Conservation (phyloP, 1,140 invertebrate species). For the Drosophila insularis region DNA sequence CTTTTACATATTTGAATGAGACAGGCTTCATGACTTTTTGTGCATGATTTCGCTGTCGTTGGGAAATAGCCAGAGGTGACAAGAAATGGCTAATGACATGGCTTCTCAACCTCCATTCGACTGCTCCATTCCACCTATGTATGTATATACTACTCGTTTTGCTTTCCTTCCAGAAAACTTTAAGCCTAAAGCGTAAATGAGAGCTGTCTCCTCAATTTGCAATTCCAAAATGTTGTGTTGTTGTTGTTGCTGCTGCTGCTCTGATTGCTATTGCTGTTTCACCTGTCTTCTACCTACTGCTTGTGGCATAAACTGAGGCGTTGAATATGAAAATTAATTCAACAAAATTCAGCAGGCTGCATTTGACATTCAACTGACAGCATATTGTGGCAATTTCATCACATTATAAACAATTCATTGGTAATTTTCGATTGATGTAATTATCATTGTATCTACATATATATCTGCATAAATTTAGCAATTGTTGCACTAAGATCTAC, state of each 20-base stretch:
- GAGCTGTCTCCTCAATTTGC: neutral
- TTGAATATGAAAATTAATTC: conserved; percentile 46
- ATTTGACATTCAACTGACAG: conserved; percentile 27
- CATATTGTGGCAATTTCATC: conserved; percentile 28
- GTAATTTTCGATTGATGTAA: conserved; percentile 15
- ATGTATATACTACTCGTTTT: neutral
- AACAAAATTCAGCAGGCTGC: conserved; percentile 15
- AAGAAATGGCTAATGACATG: neutral
- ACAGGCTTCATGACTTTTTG: conserved; percentile 27
- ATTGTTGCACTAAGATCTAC: neutral
- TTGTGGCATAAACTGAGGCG: conserved; percentile 22
- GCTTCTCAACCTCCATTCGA: neutral
- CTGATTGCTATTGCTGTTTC: conserved; percentile 18
- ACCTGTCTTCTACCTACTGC: conserved; percentile 10
- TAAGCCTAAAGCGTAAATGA: conserved; percentile 8
- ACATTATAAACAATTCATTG: conserved; percentile 44
- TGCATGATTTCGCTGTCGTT: conserved; percentile 47
- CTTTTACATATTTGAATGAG: conserved; percentile 4
- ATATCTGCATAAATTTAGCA: too few species aligned
- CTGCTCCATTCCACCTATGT: neutral
- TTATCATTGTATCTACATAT: neutral
- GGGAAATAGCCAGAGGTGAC: neutral
- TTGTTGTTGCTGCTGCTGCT: conserved; percentile 14
- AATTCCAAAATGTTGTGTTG: neutral
- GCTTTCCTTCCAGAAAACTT: neutral